phyloP scores from a whole-genome alignment of 2,113 vertebrate genomes.

The Mus musculus region DNA sequence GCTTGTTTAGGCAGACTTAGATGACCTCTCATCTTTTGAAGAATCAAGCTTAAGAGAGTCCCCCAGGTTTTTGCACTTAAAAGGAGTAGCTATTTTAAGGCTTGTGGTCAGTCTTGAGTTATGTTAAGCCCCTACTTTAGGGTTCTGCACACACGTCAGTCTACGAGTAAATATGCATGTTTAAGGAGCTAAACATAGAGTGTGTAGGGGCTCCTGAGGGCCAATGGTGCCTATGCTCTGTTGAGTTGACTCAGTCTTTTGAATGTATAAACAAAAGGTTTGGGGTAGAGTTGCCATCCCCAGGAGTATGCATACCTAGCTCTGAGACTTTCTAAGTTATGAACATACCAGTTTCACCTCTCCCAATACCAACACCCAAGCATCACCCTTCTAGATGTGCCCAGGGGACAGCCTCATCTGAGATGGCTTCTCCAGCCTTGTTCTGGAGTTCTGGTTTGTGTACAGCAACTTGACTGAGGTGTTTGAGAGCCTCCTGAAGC shows the following conservation, averaged over 20 bases:
- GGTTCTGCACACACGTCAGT: no score
- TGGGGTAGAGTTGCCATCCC: fast-evolving
- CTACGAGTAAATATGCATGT: no score
- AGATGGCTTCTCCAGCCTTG: background rate
- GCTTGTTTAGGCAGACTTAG: background rate
- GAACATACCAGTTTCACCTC: fast-evolving
- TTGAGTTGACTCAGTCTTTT: background rate
- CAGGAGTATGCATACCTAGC: fast-evolving
- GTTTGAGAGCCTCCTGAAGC: fast-evolving
- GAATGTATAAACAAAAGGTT: fast-evolving
- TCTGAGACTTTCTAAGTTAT: fast-evolving
- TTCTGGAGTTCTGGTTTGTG: background rate
- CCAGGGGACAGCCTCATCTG: background rate
- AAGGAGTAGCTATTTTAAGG: fast-evolving
- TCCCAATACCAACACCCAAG: fast-evolving
- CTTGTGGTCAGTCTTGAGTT: background rate
- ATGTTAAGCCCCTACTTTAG: background rate
- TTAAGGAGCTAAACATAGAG: background rate
- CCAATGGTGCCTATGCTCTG: no score
- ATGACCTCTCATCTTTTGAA: background rate
- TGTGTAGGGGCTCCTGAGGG: background rate
- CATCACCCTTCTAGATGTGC: fast-evolving
- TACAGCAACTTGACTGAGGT: no score
- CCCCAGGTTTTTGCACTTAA: fast-evolving
- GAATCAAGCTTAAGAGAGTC: fast-evolving